These are phyloP conservation scores for Hololepta plana DNA, from an alignment of 2,888 invertebrate species.

Conservation along the genomic window DNA sequence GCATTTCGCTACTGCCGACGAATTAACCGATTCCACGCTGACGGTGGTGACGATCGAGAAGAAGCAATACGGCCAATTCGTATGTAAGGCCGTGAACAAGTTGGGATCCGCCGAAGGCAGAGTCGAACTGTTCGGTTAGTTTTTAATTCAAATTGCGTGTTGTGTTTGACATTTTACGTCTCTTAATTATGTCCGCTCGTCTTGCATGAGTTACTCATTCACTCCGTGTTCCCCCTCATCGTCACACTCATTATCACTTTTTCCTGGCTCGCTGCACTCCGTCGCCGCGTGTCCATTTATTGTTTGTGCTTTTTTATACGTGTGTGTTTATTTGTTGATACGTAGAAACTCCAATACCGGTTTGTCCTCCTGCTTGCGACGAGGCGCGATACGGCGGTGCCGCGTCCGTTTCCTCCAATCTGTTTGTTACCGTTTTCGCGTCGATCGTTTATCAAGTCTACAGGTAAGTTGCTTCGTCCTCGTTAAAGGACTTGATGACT, in stretches of 20 bases:
- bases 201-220: conserved; percentile 4
- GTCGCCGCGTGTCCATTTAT: no score
- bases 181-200: conserved; percentile 1
- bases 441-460: conserved; percentile 28
- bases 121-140: conserved; percentile 69
- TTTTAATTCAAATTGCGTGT: conserved; percentile 1
- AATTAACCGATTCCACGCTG: conserved; percentile 79
- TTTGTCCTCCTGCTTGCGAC: conserved; percentile 85
- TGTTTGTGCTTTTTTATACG: conserved; percentile 2
- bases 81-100: conserved; percentile 78
- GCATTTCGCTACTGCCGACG: conserved; percentile 84
- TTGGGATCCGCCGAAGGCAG: conserved; percentile 62
- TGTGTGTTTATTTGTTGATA: conserved; percentile 2
- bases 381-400: conserved; percentile 42
- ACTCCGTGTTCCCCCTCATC: no score
- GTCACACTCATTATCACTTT: no score
- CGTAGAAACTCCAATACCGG: conserved; percentile 76
- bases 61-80: conserved; percentile 69
- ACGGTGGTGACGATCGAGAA: conserved; percentile 83
- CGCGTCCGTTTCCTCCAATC: conserved; percentile 32
- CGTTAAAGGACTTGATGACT: conserved; percentile 2
- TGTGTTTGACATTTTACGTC: neutral
- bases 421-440: conserved; percentile 33
- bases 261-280: no score
- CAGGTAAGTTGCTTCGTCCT: conserved; percentile 23